Evolutionary conservation across 2,113 vertebrate genomes (phyloP).

Genomic region (Ranitomeya variabilis): DNA sequence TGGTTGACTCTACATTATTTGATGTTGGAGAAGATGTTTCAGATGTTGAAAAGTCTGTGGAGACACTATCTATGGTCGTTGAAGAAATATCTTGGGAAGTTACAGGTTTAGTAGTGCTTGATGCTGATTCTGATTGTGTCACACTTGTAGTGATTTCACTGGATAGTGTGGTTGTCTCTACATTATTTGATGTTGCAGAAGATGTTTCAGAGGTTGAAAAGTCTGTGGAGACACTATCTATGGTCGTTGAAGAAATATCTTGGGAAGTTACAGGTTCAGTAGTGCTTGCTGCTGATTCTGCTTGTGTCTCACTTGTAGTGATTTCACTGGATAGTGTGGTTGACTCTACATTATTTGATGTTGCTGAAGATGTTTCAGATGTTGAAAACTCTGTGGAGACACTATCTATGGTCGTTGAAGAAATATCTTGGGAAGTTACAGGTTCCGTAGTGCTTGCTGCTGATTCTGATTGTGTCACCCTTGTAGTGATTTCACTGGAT

Average conservation of each 20-base stretch:
- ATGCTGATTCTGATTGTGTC: too few species aligned
- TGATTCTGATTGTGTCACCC: too few species aligned
- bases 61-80: background rate
- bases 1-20: background rate
- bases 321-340: too few species aligned
- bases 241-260: background rate
- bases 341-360: background rate
- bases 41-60: background rate
- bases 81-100: background rate
- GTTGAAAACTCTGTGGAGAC: background rate
- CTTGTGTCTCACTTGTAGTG: too few species aligned
- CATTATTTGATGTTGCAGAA: background rate
- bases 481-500: too few species aligned
- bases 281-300: too few species aligned
- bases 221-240: background rate
- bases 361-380: background rate
- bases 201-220: background rate
- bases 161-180: too few species aligned
- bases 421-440: background rate
- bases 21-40: background rate
- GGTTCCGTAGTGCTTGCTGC: background rate
- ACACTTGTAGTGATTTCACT: too few species aligned
- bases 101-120: background rate
- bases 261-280: background rate
- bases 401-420: background rate